Conservation (phyloP, 2,113 vertebrate genomes). For the Cromileptes altivelis region DNA sequence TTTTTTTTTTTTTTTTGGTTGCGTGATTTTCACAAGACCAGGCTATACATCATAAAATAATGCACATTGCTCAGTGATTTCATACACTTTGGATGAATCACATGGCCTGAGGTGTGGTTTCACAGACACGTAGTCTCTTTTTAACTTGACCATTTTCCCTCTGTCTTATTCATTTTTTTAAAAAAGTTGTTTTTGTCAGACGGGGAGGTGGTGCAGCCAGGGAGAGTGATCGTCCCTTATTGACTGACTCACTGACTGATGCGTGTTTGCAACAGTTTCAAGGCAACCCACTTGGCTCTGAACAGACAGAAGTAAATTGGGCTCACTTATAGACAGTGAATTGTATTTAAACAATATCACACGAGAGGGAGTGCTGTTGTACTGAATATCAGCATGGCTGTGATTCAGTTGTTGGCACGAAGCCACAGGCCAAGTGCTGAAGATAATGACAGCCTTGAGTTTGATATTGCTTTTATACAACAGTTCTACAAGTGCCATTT, state of each 20-base stretch:
- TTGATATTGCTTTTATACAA: no score
- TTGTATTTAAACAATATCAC: not conserved
- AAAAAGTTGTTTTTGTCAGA: not conserved
- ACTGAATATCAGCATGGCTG: no score
- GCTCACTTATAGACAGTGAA: not conserved
- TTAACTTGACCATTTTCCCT: constrained; percentile 3
- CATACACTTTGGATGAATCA: constrained; percentile 31
- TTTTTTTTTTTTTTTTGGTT: constrained; percentile 21
- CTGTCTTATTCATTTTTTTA: not conserved
- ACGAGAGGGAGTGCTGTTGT: no score
- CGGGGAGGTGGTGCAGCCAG: not conserved
- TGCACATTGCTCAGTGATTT: constrained; percentile 33
- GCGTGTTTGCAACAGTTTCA: constrained; percentile 32
- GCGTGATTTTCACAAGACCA: constrained; percentile 14
- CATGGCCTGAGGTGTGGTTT: constrained; percentile 15
- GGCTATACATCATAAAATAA: constrained; percentile 21
- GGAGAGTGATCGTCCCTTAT: not conserved
- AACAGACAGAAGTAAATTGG: not conserved
- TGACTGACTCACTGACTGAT: constrained; percentile 37
- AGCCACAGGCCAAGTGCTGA: no score
- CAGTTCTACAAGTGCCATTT: no score
- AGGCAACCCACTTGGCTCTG: constrained; percentile 3
- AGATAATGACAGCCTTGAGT: no score
- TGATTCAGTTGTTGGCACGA: no score
- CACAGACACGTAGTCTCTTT: constrained; percentile 5